Base-by-base conservation (phyloP, 1,140 invertebrate species). In the Frieseomelitta varia region DNA sequence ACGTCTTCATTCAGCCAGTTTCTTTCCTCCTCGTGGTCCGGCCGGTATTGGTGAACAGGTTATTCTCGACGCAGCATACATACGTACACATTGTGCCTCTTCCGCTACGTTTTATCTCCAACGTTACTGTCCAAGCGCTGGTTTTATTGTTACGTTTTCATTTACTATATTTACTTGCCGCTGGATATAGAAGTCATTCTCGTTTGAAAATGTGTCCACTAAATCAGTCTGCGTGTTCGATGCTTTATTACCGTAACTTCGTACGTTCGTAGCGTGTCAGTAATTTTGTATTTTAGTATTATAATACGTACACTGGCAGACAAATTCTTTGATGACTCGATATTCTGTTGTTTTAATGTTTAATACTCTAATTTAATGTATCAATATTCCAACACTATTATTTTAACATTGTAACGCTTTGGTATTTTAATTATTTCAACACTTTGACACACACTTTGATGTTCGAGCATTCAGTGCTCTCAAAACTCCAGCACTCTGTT, bases 131-230 rank as follows among this genome's bases (percentile, higher is more conserved):
- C 21, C 15, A 30, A 14, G 51, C 24, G 12, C 19, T 58, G 17
- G 47, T 61, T 79, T 79, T 27, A 71, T 79, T 15, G 67, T 30
- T 24, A 19, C 19, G 0, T 1, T 27, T 19, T 58, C 81, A 79
- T 84, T 79, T 84, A 71, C 79, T 67, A 84, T 79, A 69, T 84
- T 61, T 69, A 79, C 6, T 67, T 55, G 61, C 47, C 72, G 8
- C 21, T 21, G 27, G 61, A 12, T 34, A 79, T 58, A 79, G 21
- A 21, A 27, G 67, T 39, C 30, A 30, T 56, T 47, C 56, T 39
- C 39, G 21, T 24, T 51, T 24, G 63, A 34, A 51, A 58, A 53
- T 81, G n/a, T 34, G 11, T 12, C 24, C 63, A 2, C 21, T 71
- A 51, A 30, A 47, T 55, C 34, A 12, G 15, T 14, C 63, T 63